phyloP scores from a whole-genome alignment of 2,113 vertebrate genomes.

The Stigmatopora argus region DNA sequence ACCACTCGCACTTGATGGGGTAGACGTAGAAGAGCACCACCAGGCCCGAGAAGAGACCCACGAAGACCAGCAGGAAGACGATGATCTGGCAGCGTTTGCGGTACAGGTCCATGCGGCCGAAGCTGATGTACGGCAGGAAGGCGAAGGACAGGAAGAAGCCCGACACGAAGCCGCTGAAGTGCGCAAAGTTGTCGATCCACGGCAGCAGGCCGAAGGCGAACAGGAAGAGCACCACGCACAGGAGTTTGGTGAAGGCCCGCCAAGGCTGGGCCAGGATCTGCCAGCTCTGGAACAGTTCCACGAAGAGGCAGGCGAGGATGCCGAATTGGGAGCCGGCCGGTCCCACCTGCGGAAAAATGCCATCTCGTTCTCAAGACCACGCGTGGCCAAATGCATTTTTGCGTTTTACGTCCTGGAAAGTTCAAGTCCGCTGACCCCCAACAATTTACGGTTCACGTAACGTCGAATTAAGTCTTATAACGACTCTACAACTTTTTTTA shows the following conservation, averaged over 20 bases:
- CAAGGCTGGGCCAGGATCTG: conserved; percentile 95
- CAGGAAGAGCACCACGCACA: conserved; percentile 93
- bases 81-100: conserved; percentile 97
- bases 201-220: conserved; percentile 94
- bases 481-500: no score
- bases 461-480: no score
- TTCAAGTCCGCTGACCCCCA: no score
- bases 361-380: no score
- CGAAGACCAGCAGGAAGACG: conserved; percentile 85
- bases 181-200: conserved; percentile 98
- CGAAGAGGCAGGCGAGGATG: conserved; percentile 95
- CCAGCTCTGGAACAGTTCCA: conserved; percentile 98
- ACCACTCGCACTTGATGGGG: conserved; percentile 94
- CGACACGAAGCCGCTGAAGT: conserved; percentile 91
- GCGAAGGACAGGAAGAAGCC: conserved; percentile 97
- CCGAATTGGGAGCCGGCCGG: conserved; percentile 97
- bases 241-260: conserved; percentile 90
- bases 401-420: no score
- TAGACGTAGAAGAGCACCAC: conserved; percentile 93
- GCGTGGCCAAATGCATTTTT: no score
- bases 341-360: conserved; percentile 76
- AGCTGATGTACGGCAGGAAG: conserved; percentile 98
- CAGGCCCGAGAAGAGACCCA: conserved; percentile 90
- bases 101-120: conserved; percentile 93
- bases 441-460: no score